A percentile compares a stretch with the other conserved stretches of the same genome.
phyloP scores from a whole-genome alignment of 2,888 invertebrate species.

The Folsomia manolachei region DNA sequence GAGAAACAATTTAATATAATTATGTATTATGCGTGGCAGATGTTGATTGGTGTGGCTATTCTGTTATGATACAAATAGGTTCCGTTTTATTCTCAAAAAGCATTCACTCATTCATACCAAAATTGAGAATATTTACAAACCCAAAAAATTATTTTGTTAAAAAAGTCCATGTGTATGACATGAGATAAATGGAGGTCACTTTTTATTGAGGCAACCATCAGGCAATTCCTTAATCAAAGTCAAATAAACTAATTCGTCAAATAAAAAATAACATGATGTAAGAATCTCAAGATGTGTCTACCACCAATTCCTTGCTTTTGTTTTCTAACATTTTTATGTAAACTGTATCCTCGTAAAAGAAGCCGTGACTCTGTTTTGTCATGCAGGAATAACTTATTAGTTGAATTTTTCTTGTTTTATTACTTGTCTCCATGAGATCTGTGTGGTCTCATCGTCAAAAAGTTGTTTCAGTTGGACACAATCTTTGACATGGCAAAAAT shows the following conservation, averaged over 20 bases:
- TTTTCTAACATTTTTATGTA: too few species aligned
- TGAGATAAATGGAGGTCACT: conserved; percentile 47
- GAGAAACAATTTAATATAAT: too few species aligned
- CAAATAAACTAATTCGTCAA: neutral
- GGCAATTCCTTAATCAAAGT: conserved; percentile 21
- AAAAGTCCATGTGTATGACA: neutral
- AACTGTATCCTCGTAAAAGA: neutral
- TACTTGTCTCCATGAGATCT: neutral
- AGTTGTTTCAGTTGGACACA: too few species aligned
- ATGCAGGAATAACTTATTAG: neutral
- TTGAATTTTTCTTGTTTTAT: neutral
- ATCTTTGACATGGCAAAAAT: too few species aligned
- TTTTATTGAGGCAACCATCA: conserved; percentile 46
- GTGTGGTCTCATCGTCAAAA: neutral
- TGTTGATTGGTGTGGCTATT: too few species aligned
- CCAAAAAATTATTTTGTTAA: neutral
- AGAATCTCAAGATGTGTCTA: too few species aligned
- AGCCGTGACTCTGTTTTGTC: neutral
- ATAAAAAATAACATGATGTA: neutral
- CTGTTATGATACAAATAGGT: too few species aligned
- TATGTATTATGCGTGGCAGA: too few species aligned
- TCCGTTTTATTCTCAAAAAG: too few species aligned
- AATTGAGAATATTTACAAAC: neutral
- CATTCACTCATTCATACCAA: too few species aligned
- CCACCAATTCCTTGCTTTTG: too few species aligned